A percentile compares a stretch with the other conserved stretches of the same genome.
Evolutionary conservation across 64 coral and sea anemone species (phyloP).

Genomic region (Acropora yongei): DNA sequence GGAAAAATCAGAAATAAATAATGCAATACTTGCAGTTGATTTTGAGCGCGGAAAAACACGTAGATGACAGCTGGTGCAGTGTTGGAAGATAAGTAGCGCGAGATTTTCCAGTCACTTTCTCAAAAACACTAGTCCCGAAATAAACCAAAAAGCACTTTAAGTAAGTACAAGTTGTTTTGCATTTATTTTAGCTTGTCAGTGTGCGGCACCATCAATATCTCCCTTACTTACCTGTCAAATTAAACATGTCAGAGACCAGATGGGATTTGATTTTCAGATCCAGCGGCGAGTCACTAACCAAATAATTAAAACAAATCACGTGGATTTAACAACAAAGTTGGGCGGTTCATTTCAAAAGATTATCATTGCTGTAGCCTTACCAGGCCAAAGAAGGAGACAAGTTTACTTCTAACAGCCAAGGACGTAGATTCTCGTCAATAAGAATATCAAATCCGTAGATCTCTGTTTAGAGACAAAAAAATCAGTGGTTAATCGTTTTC

Average conservation of each 20-base stretch:
- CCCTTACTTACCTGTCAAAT: conserved; percentile 80
- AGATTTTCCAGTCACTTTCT: too few species aligned
- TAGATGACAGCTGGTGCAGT: too few species aligned
- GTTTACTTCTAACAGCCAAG: conserved; percentile 96
- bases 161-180: too few species aligned
- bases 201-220: background rate
- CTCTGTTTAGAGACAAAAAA: conserved; percentile 49
- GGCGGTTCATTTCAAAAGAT: background rate
- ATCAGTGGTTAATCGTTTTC: background rate
- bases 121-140: too few species aligned
- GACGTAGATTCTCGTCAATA: conserved; percentile 92
- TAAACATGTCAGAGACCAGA: conserved; percentile 97
- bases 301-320: background rate
- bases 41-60: too few species aligned
- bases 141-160: too few species aligned
- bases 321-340: background rate
- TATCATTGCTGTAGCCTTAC: conserved; percentile 30
- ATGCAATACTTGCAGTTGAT: too few species aligned
- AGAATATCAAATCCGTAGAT: conserved; percentile 99
- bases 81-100: too few species aligned
- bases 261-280: conserved; percentile 99
- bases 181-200: too few species aligned
- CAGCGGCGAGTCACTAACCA: conserved; percentile 88
- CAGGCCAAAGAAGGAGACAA: conserved; percentile 96
- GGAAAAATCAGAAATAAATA: background rate